These are phyloP conservation scores for Myotis planiceps DNA, from an alignment of 2,797 vertebrate species.

Conservation along the genomic window DNA sequence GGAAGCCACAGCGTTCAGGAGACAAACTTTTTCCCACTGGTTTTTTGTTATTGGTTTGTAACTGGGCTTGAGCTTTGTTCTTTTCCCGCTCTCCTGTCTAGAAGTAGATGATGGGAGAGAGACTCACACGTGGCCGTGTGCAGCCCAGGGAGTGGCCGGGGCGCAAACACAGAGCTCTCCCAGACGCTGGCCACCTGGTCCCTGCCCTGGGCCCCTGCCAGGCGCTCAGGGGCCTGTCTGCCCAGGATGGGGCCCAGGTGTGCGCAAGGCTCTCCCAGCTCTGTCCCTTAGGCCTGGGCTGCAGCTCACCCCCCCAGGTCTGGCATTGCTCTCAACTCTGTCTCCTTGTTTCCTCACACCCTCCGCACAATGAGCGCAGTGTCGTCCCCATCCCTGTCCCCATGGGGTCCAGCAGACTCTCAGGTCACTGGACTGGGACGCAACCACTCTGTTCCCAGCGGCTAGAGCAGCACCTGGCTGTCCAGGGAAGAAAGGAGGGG, in stretches of 20 bases:
- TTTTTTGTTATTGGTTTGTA: background rate
- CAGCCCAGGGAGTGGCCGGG: no score
- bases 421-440: background rate
- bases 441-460: no score
- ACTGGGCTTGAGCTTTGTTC: background rate
- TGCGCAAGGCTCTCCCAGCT: background rate
- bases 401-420: background rate
- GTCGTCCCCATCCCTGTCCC: background rate
- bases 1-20: background rate
- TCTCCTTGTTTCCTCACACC: background rate
- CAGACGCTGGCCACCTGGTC: no score
- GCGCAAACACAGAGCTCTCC: background rate
- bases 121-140: rapidly evolving
- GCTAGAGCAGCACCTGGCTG: no score
- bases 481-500: no score
- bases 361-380: background rate
- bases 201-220: no score
- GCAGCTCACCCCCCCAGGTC: background rate
- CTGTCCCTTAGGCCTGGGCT: background rate
- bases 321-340: background rate
- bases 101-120: background rate
- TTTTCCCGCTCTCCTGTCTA: background rate
- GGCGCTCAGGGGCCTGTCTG: background rate
- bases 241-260: rapidly evolving
- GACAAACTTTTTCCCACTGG: background rate